Base-by-base conservation (phyloP, 2,797 vertebrate genomes). In the Tapera naevia region DNA sequence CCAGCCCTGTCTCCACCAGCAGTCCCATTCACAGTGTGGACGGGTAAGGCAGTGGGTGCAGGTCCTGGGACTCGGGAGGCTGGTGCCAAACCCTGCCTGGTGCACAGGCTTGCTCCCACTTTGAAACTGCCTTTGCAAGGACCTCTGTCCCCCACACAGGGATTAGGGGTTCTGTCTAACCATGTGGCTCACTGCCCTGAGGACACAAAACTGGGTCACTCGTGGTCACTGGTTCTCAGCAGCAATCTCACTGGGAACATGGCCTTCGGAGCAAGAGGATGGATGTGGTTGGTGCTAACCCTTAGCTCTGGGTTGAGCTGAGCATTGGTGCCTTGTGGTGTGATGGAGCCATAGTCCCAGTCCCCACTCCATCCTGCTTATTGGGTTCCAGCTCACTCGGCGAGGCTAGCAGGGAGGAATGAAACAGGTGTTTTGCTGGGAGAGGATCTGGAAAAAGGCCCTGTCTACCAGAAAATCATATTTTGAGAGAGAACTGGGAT, bases 1-100 rank as follows among this genome's bases (percentile, higher is more conserved):
- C 98, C 21, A 98, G 98, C 65, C 99, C 99, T 1, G 73, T 99
- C 80, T 99, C 99, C 88, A 99, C 98, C 94, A 99, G 99, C 98
- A 99, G 99, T 92, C 99, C 99, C 74, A 98, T 99, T 95, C 98
- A 98, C 96, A 98, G 95, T 17, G 96, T 98, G 46, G 99, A 98
- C 15, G 97, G 98, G 99, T 99, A 95, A 98, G 98, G 41, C 56
- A 60, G 25, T n/a, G 41, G 30, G 9, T 57, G 28, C 16, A 27
- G 14, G 33, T 86, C 24, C 13, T 0, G 1, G 25, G 50, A 78
- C 30, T 79, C 71, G 8, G 79, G 66, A 57, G 48, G 7, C 8
- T 5, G 1, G 33, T 46, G 43, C 15, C 7, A 7, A 57, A 50
- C 30, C 5, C 33, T 79, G 25, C 5, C 13, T n/a, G 27, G 27